Evolutionary conservation across 2,113 vertebrate species (phyloP), one percentile per base, ranked within the genome.

Genomic region (Dromiciops gliroides): DNA sequence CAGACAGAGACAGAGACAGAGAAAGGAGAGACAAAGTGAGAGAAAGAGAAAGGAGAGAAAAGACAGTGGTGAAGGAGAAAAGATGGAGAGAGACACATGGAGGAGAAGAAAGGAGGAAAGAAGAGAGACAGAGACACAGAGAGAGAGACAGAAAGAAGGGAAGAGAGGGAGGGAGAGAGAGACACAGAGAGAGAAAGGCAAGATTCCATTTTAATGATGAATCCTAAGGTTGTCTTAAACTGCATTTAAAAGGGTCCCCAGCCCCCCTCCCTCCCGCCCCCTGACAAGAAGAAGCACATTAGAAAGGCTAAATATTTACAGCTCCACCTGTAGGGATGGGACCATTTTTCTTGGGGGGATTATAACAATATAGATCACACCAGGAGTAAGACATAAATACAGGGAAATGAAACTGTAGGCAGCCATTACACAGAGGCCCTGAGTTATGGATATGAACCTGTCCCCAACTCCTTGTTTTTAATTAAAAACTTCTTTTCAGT

Each of bases 381-480:
- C 0, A 1, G 0, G 88, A 92, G 89, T 9, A 56, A 91, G 95
- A 50, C 60, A 23, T 23, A 93, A 53, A 92, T 4, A 52, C 26
- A 94, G 93, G 93, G 16, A 89, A 92, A 93, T 37, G 96, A 51
- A 95, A 48, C 48, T 83, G 8, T 10, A 48, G 92, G 93, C 0
- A 0, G 28, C 89, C 28, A 1, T 50, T 3, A 88, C 0, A 0
- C 51, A 53, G 22, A 83, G 19, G 89, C 90, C 92, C 90, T 94
- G 97, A 93, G 28, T 96, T 94, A 96, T 51, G 52, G 28, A 93
- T 48, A 88, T 11, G 92, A 96, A 91, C 94, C 92, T 94, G 60
- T 95, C 94, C 94, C 94, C 94, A 94, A 56, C 93, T 94, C 96
- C 94, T 94, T 91, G 51, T 95, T 96, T 96, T 97, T 97, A 97